Conservation (phyloP, 2,888 invertebrate species). For the Eupithecia dodoneata region DNA sequence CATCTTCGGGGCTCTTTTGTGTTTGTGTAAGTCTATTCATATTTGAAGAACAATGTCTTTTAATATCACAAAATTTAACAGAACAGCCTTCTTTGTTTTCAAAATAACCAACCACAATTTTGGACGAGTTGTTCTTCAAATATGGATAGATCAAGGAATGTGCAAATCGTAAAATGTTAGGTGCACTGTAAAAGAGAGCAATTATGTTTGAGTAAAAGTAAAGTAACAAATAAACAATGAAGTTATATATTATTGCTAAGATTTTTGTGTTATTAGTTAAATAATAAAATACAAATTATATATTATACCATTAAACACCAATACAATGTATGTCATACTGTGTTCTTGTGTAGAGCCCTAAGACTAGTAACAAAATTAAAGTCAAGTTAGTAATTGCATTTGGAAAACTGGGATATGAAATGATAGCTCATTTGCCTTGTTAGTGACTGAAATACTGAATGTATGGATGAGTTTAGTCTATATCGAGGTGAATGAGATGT, state of each 20-base stretch:
- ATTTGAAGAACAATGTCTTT: slow-evolving; percentile 14
- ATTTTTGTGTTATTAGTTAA: slow-evolving; percentile 1
- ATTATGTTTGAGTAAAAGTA: not conserved
- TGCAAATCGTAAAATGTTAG: slow-evolving; percentile 4
- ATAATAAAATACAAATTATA: slow-evolving; percentile 20
- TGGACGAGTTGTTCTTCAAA: not conserved
- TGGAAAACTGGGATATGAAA: slow-evolving; percentile 54
- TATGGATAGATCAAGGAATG: slow-evolving; percentile 4
- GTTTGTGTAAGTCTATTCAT: slow-evolving; percentile 23
- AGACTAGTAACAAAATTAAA: slow-evolving; percentile 73
- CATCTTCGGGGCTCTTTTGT: slow-evolving; percentile 53
- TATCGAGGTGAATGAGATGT: slow-evolving; percentile 56
- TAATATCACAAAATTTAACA: not conserved
- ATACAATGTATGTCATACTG: slow-evolving; percentile 7
- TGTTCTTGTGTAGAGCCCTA: slow-evolving; percentile 55
- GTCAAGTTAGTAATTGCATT: slow-evolving; percentile 71
- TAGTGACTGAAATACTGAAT: slow-evolving; percentile 65
- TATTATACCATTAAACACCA: slow-evolving; percentile 14
- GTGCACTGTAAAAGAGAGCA: slow-evolving; percentile 7
- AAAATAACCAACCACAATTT: not conserved
- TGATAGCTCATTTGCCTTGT: slow-evolving; percentile 62
- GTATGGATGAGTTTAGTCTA: slow-evolving; percentile 67
- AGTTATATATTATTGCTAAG: not conserved
- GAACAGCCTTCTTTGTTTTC: not conserved
- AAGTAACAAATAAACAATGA: not conserved